phyloP scores from a whole-genome alignment of 1,140 invertebrate genomes.

The Tetraneura akinire region DNA sequence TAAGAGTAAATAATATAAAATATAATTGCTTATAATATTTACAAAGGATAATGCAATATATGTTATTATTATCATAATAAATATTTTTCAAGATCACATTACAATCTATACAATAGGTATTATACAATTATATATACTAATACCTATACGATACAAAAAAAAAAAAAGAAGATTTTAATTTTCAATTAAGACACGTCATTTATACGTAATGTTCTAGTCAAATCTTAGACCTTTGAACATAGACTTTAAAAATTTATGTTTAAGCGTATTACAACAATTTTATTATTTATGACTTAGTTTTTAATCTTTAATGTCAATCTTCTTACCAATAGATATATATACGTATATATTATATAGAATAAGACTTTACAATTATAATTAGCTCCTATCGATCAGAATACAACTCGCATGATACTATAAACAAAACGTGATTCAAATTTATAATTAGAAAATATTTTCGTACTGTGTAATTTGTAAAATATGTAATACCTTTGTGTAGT shows the following conservation, averaged over 20 bases:
- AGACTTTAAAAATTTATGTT: not conserved
- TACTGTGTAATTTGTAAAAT: too few species aligned
- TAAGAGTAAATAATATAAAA: too few species aligned
- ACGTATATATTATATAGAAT: too few species aligned
- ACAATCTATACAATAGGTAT: too few species aligned
- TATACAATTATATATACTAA: too few species aligned
- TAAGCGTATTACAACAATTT: not conserved
- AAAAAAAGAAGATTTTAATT: not conserved
- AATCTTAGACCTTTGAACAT: too few species aligned
- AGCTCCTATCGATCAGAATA: not conserved
- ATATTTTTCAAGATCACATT: too few species aligned
- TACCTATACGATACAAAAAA: not conserved
- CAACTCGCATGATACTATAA: not conserved
- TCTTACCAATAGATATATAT: not conserved
- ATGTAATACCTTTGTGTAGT: too few species aligned
- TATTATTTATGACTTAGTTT: not conserved
- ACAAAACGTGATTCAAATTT: not conserved
- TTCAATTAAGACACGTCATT: not conserved
- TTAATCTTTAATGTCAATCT: not conserved
- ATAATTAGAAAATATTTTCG: not conserved
- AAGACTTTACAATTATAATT: conserved; percentile 6
- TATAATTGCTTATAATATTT: too few species aligned
- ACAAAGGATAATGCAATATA: too few species aligned
- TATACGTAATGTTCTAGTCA: not conserved
- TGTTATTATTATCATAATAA: too few species aligned